Evolutionary conservation across 1,140 invertebrate genomes (phyloP).

Genomic region (Harpegnathos saltator): DNA sequence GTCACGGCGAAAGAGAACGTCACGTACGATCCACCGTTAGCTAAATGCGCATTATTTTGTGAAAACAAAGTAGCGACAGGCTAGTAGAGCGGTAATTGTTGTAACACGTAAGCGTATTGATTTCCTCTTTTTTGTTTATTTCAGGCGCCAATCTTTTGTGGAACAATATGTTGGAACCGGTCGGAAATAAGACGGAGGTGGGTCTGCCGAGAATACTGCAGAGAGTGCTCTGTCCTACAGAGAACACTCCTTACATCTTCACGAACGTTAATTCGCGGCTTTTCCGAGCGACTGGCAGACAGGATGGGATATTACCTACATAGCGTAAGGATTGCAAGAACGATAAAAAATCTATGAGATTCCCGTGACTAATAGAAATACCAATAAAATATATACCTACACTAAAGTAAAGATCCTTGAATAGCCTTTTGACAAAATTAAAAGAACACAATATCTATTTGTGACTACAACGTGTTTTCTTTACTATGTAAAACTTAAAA

Average conservation of each 20-base stretch:
- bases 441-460: not conserved
- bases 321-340: not conserved
- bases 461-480: no score
- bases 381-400: no score
- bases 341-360: not conserved
- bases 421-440: no score
- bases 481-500: not conserved
- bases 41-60: not conserved
- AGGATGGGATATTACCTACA: conserved; percentile 75
- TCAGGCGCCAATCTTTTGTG: conserved; percentile 90
- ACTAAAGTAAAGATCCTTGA: no score
- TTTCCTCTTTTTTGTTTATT: conserved; percentile 45
- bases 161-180: conserved; percentile 91
- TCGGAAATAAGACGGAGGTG: conserved; percentile 88
- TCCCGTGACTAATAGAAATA: no score
- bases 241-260: conserved; percentile 88
- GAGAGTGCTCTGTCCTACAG: conserved; percentile 88
- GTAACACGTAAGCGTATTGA: not conserved
- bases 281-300: conserved; percentile 85
- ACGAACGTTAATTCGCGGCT: conserved; percentile 88
- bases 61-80: not conserved
- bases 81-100: no score
- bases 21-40: not conserved
- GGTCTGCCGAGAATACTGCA: conserved; percentile 87
- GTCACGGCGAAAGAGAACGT: conserved; percentile 22